phyloP scores from a whole-genome alignment of 1,140 invertebrate species.

The Drosophila guanche region DNA sequence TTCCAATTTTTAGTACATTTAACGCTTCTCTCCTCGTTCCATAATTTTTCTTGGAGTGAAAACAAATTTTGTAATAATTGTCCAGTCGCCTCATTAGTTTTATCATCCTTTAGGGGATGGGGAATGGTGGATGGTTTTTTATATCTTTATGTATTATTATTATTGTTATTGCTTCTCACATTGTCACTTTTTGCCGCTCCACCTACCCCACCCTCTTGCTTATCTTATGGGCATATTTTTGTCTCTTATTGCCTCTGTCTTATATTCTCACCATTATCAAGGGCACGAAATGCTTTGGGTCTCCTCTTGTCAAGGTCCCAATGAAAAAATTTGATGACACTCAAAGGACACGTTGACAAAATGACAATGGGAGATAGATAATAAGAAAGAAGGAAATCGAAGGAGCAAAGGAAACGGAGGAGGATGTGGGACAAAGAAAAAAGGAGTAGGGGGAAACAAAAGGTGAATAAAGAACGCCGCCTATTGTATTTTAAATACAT shows the following conservation, averaged over 20 bases:
- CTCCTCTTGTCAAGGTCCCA: constrained; percentile 1
- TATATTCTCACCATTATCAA: constrained; percentile 78
- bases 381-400: not conserved
- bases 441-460: constrained; percentile 6
- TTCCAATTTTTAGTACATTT: no score
- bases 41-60: constrained; percentile 22
- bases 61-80: constrained; percentile 69
- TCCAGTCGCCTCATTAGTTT: constrained; percentile 67
- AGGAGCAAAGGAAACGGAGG: constrained; percentile 3
- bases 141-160: constrained; percentile 33
- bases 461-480: not conserved
- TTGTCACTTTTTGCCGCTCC: constrained; percentile 60
- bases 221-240: constrained; percentile 68
- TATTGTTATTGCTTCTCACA: constrained; percentile 67
- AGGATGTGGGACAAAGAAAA: not conserved
- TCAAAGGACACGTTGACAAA: constrained; percentile 75
- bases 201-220: constrained; percentile 38
- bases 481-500: no score
- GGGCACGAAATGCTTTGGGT: constrained; percentile 3
- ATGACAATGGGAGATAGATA: constrained; percentile 62
- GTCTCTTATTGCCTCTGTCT: constrained; percentile 73
- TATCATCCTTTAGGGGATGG: constrained; percentile 56
- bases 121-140: no score
- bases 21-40: no score
- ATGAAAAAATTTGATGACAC: constrained; percentile 55